Percentiles rank a stretch among this genome's conserved stretches.
Conservation (phyloP, 2,888 invertebrate species). For the Drosophila yooni region DNA sequence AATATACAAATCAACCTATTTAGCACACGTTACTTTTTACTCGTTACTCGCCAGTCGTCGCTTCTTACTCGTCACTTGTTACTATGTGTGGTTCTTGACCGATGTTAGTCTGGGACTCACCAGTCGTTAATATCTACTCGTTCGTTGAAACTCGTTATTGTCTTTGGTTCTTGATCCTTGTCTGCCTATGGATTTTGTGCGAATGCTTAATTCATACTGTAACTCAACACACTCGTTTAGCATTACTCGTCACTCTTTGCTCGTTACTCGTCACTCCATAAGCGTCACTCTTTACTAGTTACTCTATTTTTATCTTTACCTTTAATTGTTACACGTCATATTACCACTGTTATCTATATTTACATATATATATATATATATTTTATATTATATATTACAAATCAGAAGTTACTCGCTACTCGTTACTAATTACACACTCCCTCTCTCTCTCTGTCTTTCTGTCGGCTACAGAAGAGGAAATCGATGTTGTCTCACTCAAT, state of each 20-base stretch:
- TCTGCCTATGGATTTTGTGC: not conserved
- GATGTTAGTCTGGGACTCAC: not conserved
- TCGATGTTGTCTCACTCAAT: constrained; percentile 92
- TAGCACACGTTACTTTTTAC: not conserved
- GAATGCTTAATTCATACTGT: not conserved
- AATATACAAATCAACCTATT: not conserved
- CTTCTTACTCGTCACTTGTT: not conserved
- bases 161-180: not conserved
- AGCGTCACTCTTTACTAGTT: not conserved
- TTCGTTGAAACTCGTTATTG: constrained; percentile 1
- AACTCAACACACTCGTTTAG: not conserved
- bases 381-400: too few relatives aligned
- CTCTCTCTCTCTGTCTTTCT: not conserved
- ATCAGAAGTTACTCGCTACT: not conserved
- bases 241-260: not conserved
- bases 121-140: not conserved
- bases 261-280: not conserved
- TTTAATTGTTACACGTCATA: too few relatives aligned
- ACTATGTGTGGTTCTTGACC: not conserved
- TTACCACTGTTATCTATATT: too few relatives aligned
- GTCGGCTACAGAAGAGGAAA: constrained; percentile 88
- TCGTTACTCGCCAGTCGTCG: not conserved
- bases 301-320: not conserved
- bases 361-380: too few relatives aligned
- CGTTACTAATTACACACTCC: not conserved